phyloP scores from a whole-genome alignment of 2,113 vertebrate genomes.

The Junco hyemalis region DNA sequence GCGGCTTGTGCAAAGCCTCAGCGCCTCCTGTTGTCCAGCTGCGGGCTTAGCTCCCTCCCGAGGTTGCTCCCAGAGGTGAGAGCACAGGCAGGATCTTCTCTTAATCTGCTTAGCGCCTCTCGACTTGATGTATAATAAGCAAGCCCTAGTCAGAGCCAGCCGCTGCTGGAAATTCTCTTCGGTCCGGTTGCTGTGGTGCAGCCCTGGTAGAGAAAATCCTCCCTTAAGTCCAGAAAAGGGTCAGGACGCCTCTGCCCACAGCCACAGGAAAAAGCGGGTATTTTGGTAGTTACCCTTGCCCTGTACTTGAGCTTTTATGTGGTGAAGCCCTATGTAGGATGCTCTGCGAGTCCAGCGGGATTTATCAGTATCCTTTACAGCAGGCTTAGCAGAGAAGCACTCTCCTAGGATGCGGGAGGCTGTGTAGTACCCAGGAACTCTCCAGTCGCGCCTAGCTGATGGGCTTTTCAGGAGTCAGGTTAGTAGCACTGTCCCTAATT shows the following conservation, averaged over 20 bases:
- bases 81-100: background rate
- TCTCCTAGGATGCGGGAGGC: background rate
- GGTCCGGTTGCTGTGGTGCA: background rate
- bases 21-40: conserved; percentile 68
- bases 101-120: background rate
- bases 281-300: background rate
- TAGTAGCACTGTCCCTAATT: background rate
- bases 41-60: background rate
- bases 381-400: background rate
- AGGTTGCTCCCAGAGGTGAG: background rate
- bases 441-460: background rate
- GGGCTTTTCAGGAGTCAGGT: background rate
- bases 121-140: background rate
- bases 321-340: background rate
- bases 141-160: background rate
- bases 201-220: background rate
- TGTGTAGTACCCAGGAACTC: background rate
- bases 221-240: background rate
- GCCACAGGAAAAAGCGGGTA: background rate
- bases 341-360: background rate
- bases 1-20: conserved; percentile 38
- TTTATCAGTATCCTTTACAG: background rate
- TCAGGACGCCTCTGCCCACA: background rate
- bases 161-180: background rate
- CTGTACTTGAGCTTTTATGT: background rate